phyloP scores from a whole-genome alignment of 2,888 invertebrate genomes.

The Melinaea menophilus region DNA sequence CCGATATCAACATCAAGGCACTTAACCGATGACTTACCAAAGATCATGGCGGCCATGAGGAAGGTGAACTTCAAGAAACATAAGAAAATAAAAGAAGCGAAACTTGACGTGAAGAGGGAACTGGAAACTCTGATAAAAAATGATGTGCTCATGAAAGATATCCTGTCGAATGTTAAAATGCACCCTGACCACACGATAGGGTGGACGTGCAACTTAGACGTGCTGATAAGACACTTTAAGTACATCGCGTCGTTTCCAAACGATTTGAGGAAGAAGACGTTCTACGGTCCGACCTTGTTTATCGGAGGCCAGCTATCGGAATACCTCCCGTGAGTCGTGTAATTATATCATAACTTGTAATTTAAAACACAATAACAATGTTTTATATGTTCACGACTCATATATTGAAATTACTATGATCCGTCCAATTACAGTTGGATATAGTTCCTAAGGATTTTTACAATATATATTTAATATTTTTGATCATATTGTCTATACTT shows the following conservation, averaged over 20 bases:
- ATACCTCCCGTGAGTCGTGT: constrained; percentile 82
- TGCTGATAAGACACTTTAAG: constrained; percentile 80
- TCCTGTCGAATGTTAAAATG: constrained; percentile 73
- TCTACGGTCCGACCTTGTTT: constrained; percentile 85
- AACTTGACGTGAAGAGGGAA: constrained; percentile 41
- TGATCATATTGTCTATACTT: too few relatives aligned
- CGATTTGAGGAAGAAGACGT: constrained; percentile 48
- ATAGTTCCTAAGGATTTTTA: too few relatives aligned
- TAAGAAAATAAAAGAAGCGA: constrained; percentile 44
- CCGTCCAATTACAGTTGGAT: too few relatives aligned
- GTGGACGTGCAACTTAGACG: constrained; percentile 88
- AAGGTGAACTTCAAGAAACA: constrained; percentile 44
- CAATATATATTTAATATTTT: too few relatives aligned
- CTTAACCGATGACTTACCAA: constrained; percentile 76
- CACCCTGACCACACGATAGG: constrained; percentile 56
- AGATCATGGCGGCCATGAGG: constrained; percentile 75
- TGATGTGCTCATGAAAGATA: constrained; percentile 76
- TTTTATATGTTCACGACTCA: background rate
- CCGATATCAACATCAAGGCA: constrained; percentile 75
- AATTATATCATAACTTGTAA: background rate
- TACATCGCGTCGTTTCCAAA: constrained; percentile 81
- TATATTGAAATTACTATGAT: too few relatives aligned
- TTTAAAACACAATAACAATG: background rate
- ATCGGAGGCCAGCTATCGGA: constrained; percentile 89
- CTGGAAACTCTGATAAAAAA: constrained; percentile 54